These are phyloP conservation scores for Catagonus wagneri DNA, from an alignment of 2,113 vertebrate genomes.

Conservation along the genomic window DNA sequence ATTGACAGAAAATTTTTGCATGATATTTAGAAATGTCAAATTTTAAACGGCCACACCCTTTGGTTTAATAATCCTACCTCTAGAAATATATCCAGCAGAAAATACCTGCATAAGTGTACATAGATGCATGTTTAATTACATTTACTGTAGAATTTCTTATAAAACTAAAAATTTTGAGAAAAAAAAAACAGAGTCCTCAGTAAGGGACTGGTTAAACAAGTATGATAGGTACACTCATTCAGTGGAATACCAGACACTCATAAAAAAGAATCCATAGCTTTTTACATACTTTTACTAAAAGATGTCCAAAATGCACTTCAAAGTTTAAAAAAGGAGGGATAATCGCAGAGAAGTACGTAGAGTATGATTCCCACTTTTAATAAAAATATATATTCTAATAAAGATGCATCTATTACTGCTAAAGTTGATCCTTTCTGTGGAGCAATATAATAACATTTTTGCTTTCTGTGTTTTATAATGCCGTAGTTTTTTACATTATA, in stretches of 20 bases:
- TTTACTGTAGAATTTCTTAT: slow-evolving; percentile 23
- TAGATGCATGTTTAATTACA: neutral
- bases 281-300: slow-evolving; percentile 1
- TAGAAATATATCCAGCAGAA: neutral
- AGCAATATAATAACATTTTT: slow-evolving; percentile 1
- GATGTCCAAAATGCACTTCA: slow-evolving; percentile 14
- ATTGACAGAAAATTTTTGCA: neutral
- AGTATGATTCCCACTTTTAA: neutral
- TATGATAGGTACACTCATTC: neutral
- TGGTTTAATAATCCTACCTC: neutral
- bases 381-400: neutral
- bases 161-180: neutral
- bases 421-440: slow-evolving; percentile 3
- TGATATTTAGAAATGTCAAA: neutral
- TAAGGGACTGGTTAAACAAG: neutral
- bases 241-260: neutral
- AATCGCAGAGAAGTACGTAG: neutral
- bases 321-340: neutral
- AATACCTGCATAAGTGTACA: neutral
- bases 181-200: neutral
- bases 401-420: neutral
- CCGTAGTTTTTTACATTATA: neutral
- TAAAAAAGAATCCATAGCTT: neutral
- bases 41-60: neutral
- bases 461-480: slow-evolving; percentile 14